A percentile compares a stretch with the other conserved stretches of the same genome.
These are phyloP conservation scores for Omphaloscelis lunosa DNA, from an alignment of 2,888 invertebrate genomes.

Conservation along the genomic window DNA sequence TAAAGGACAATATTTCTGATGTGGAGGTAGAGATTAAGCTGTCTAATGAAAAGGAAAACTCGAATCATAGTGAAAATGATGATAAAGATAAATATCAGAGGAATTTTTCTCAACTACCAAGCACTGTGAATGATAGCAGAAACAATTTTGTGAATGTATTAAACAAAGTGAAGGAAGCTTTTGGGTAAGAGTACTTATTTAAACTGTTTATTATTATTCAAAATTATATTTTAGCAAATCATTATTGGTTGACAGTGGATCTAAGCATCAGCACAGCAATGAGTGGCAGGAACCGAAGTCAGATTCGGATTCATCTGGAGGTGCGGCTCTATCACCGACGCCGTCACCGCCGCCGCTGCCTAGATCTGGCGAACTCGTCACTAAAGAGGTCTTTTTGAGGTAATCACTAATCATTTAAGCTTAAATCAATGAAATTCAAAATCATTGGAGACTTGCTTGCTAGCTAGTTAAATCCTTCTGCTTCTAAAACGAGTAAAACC, in stretches of 20 bases:
- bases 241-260: slow-evolving; percentile 68
- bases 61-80: slow-evolving; percentile 80
- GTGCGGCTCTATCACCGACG: slow-evolving; percentile 78
- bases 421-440: background rate
- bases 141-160: slow-evolving; percentile 86
- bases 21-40: slow-evolving; percentile 82
- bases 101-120: slow-evolving; percentile 78
- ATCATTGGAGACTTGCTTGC: background rate
- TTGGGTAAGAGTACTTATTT: slow-evolving; percentile 78
- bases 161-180: slow-evolving; percentile 86
- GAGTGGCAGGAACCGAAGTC: slow-evolving; percentile 81
- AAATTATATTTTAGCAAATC: background rate
- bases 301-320: slow-evolving; percentile 82
- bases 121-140: slow-evolving; percentile 81
- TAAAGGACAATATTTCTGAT: slow-evolving; percentile 80
- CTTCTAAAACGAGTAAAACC: no score
- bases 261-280: slow-evolving; percentile 73
- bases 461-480: slow-evolving; percentile 3
- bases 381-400: slow-evolving; percentile 87
- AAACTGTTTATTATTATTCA: background rate
- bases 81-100: slow-evolving; percentile 80
- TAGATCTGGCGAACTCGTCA: slow-evolving; percentile 77
- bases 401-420: slow-evolving; percentile 50
- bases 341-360: slow-evolving; percentile 87
- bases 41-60: slow-evolving; percentile 83